Base-by-base conservation (phyloP, 2,113 vertebrate species). In the Megaceryle torquata region DNA sequence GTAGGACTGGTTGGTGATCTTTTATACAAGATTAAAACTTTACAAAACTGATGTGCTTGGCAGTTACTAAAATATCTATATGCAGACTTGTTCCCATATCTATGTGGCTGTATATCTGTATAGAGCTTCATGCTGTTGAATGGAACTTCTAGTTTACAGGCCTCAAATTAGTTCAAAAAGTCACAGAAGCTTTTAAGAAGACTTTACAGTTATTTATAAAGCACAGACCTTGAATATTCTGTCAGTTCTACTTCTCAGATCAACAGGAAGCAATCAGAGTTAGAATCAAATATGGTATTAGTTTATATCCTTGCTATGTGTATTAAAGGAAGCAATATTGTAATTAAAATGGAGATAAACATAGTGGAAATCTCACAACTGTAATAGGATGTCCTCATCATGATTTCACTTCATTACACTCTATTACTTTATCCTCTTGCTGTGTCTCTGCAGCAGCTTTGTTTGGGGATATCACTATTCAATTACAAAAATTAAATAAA, bases 251-350 rank as follows among this genome's bases (percentile, higher is more conserved):
- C 70, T 81, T 96, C 84, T 95, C 46, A 51, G 94, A 95, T 97
- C 97, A 97, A 97, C 11, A n/a, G 94, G 75, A 93, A 94, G 90
- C 86, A 95, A 95, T 97, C 74, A 90, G 82, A 75, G 35, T 93
- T 82, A 93, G 89, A 91, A 90, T 95, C 53, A 96, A 96, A 97
- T 96, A 90, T 80, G 75, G 86, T 97, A 97, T 98, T 97, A 97
- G 91, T 97, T 97, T 94, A 88, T 92, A 94, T 82, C 82, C 94
- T 95, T 89, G 69, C 84, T 95, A 28, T 93, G 78, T 94, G 77
- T 97, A 93, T 97, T 98, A 97, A 97, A 97, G 67, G 82, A 96
- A 98, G 92, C 59, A 82, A 95, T 97, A 96, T 91, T 96, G 83
- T 96, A 94, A 95, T 95, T 97, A 95, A 97, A 97, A 96, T 94